These are phyloP conservation scores for Eristalis arbustorum DNA, from an alignment of 2,888 invertebrate genomes.

Conservation along the genomic window DNA sequence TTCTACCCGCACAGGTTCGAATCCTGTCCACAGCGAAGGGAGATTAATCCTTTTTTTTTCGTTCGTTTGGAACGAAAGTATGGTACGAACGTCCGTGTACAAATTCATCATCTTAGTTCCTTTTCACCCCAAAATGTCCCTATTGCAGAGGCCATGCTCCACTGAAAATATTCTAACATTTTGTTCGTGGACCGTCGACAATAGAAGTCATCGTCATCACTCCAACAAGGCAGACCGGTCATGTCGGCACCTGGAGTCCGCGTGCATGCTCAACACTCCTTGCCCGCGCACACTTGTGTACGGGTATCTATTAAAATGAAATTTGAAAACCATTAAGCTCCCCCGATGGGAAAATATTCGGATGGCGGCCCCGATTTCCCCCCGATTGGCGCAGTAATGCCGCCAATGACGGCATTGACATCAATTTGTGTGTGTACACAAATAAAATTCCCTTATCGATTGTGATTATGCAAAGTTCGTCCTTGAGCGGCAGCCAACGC, in stretches of 20 bases:
- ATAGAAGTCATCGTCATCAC: too few relatives aligned
- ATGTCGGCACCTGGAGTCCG: too few relatives aligned
- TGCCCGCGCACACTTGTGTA: conserved; percentile 29
- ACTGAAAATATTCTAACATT: too few relatives aligned
- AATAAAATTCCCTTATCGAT: conserved; percentile 14
- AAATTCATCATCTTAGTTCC: too few relatives aligned
- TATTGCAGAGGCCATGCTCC: too few relatives aligned
- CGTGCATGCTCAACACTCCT: too few relatives aligned
- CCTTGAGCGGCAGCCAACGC: neutral
- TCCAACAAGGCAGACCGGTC: too few relatives aligned
- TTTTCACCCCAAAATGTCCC: too few relatives aligned
- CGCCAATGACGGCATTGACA: neutral
- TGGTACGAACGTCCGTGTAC: too few relatives aligned
- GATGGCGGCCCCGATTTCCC: neutral
- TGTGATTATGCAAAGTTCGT: conserved; percentile 15
- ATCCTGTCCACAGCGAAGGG: conserved; percentile 87
- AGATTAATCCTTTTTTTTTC: neutral
- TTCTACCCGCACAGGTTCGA: conserved; percentile 88
- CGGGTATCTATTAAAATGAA: conserved; percentile 24
- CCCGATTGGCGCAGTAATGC: neutral
- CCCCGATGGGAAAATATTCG: neutral
- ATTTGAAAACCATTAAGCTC: conserved; percentile 23
- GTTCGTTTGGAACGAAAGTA: too few relatives aligned
- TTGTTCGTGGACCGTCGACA: too few relatives aligned
- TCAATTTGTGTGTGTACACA: neutral